phyloP scores from a whole-genome alignment of 1,140 invertebrate species.

The Anthonomus grandis region DNA sequence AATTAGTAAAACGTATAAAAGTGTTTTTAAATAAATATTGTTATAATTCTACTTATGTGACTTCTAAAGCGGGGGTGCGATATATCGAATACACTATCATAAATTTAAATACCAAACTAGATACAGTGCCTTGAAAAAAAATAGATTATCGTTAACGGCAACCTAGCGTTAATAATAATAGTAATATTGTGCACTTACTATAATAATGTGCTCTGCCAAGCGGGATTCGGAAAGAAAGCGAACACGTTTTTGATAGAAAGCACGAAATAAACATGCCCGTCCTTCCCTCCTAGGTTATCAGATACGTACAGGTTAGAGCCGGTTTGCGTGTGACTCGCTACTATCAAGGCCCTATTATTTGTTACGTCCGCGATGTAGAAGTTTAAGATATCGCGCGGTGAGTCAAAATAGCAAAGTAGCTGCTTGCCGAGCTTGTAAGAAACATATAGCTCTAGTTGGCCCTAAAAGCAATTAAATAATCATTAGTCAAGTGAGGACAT shows the following conservation, averaged over 20 bases:
- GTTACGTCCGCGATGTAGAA: conserved; percentile 83
- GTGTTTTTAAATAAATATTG: too few species aligned
- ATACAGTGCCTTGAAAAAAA: too few species aligned
- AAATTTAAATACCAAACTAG: too few species aligned
- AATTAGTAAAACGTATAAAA: too few species aligned
- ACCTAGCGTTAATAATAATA: too few species aligned
- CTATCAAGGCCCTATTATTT: conserved; percentile 74
- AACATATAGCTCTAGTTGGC: conserved; percentile 71
- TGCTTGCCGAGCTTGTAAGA: conserved; percentile 72
- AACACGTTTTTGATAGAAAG: conserved; percentile 79
- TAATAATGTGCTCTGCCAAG: conserved; percentile 78
- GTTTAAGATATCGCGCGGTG: conserved; percentile 61
- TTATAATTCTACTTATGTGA: too few species aligned
- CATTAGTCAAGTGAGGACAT: not conserved
- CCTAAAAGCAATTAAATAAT: conserved; percentile 48
- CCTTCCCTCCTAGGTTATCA: conserved; percentile 56
- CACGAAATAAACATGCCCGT: conserved; percentile 63
- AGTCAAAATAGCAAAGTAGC: conserved; percentile 70
- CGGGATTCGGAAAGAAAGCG: conserved; percentile 77
- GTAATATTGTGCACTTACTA: too few species aligned
- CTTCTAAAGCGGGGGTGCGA: too few species aligned
- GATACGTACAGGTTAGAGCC: conserved; percentile 77
- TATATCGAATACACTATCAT: too few species aligned
- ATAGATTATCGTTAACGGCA: too few species aligned
- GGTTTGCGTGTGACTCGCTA: conserved; percentile 74